Evolutionary conservation across 1,140 invertebrate genomes (phyloP), one percentile per base, ranked within the genome.

Genomic region (Drosophila trapezifrons): DNA sequence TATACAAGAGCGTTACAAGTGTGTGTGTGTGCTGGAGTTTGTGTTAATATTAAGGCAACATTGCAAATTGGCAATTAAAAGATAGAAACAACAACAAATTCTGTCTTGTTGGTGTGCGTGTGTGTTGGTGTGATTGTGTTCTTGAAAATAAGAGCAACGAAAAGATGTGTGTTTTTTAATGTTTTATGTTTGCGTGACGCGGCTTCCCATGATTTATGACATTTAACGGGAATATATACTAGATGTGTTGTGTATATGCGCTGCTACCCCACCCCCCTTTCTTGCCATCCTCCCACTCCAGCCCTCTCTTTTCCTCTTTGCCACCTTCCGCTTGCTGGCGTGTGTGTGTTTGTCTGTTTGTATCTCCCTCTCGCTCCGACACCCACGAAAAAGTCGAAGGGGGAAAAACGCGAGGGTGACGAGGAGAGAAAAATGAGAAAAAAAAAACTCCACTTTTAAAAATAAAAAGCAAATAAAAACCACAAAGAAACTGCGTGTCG

Each of bases 391-490:
- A 51, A 51, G 29, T 22, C 32, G 18, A 52, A 57, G 57, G 43
- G 66, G 35, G 52, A 59, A 62, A 58, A 60, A 25, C 18, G 60
- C 55, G 37, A 75, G 64, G 78, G 65, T 67, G 79, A 56, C 22
- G 32, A 65, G 37, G 55, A 79, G 38, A 40, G 27, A 62, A 76
- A 81, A 73, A 49, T 13, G 29, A 55, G n/a, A 56, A 76, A 60
- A 37, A 37, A 63, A 63, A 80, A 81, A 73, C 80, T 82, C 65
- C 62, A 66, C 65, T 66, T 51, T 52, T 69, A 18, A 42, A 45
- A 52, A 40, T 18, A 58, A 58, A 58, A 46, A 25, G 15, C 25
- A 20, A 20, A 17, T 15, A 65, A 52, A 66, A 49, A 54, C 51
- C 12, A 17, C 22, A 8, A 47, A 15, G 42, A 64, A 64, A 64